Evolutionary conservation across 1,140 invertebrate genomes (phyloP).

Genomic region (Carposina sasakii): DNA sequence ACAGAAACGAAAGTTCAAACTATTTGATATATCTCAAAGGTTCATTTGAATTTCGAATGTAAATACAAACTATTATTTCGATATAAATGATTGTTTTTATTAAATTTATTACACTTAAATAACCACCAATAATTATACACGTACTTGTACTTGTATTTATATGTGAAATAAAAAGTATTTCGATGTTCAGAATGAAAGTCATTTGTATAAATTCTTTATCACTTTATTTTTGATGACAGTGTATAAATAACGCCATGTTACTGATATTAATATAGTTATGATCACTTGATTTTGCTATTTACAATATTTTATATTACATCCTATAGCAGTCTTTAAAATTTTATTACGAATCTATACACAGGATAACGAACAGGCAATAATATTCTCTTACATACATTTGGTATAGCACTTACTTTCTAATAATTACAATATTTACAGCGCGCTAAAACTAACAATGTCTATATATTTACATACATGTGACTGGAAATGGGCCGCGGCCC

Average conservation of each 20-base stretch:
- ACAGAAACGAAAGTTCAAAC: too few relatives aligned
- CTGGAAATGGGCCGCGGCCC: conserved; percentile 53
- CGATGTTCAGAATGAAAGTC: conserved; percentile 57
- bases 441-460: conserved; percentile 33
- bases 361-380: conserved; percentile 69
- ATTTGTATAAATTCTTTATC: conserved; percentile 56
- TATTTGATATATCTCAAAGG: too few relatives aligned
- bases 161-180: too few relatives aligned
- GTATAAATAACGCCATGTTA: conserved; percentile 69
- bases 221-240: conserved; percentile 60
- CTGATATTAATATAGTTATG: conserved; percentile 62
- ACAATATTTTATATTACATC: conserved; percentile 67
- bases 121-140: too few relatives aligned
- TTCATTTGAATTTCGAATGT: too few relatives aligned
- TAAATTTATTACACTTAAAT: too few relatives aligned
- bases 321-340: conserved; percentile 72
- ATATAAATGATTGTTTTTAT: too few relatives aligned
- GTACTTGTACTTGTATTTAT: too few relatives aligned
- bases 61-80: too few relatives aligned
- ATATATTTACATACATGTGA: conserved; percentile 61
- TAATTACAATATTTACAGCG: conserved; percentile 70
- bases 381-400: conserved; percentile 68
- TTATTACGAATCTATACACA: conserved; percentile 68
- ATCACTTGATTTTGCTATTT: conserved; percentile 70
- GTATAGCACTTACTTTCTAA: conserved; percentile 66